Conservation (phyloP, 2,113 vertebrate genomes). For the Dromiciops gliroides region DNA sequence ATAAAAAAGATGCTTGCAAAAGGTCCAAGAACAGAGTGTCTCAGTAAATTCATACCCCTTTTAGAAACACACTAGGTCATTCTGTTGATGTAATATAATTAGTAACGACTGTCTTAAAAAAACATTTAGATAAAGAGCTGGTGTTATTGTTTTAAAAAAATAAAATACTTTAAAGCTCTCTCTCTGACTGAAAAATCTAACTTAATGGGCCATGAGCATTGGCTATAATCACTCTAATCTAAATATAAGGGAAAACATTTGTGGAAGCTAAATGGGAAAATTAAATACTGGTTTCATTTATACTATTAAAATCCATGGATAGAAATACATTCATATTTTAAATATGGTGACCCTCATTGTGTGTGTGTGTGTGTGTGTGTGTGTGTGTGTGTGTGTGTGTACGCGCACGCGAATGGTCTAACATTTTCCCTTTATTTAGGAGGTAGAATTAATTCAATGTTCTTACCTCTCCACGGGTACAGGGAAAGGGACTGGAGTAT, state of each 20-base stretch:
- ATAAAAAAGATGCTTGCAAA: constrained; percentile 36
- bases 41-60: constrained; percentile 14
- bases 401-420: no score
- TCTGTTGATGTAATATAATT: neutral
- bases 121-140: neutral
- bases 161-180: constrained; percentile 3
- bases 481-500: constrained; percentile 93
- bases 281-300: constrained; percentile 76
- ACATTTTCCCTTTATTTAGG: constrained; percentile 56
- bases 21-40: constrained; percentile 24
- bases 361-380: constrained; percentile 58
- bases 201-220: constrained; percentile 36
- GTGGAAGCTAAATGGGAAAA: constrained; percentile 73
- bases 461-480: constrained; percentile 96
- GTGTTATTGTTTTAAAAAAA: neutral
- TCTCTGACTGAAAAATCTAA: constrained; percentile 23
- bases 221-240: constrained; percentile 41
- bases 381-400: constrained; percentile 48
- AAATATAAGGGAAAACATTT: constrained; percentile 68
- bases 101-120: constrained; percentile 33
- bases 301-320: constrained; percentile 68
- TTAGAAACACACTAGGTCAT: neutral
- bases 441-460: constrained; percentile 42
- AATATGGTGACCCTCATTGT: constrained; percentile 70
- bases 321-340: constrained; percentile 64